Evolutionary conservation across 2,113 vertebrate species (phyloP), one percentile per base, ranked within the genome.

Genomic region (Misgurnus anguillicaudatus): DNA sequence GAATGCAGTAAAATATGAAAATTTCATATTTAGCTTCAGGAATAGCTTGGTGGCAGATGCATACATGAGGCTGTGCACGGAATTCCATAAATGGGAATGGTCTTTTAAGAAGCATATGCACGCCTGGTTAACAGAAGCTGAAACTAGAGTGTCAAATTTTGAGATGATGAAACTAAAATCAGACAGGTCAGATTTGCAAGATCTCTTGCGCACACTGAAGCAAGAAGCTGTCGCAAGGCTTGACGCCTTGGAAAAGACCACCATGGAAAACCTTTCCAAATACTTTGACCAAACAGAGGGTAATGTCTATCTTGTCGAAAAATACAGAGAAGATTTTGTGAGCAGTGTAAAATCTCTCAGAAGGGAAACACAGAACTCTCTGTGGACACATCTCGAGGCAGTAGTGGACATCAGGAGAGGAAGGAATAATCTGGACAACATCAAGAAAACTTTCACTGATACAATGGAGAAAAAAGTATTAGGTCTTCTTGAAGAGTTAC

Each of bases 11-110:
- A 91, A 90, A 42, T 87, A 89, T 77, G 89, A 92, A 80, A 90
- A 92, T 78, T 90, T 92, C 82, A 91, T 92, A 47, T 92, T 92
- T 73, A 91, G 87, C 69, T 92, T 91, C 77, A 88, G 87, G 63
- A 92, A 91, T 58, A 90, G 88, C n/a, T 71, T 90, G 0, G 90
- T 90, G 58, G 89, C 90, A 67, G 87, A 91, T 69, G 90, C 88
- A 5, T 90, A 90, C 81, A 88, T 86, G 74, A 86, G 24, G 19
- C 78, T 92, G 6, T 90, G 87, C 64, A 69, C 83, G 36, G 79
- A 92, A 57, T 88, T 68, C 74, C 83, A 88, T 67, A 84, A 84
- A 47, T 92, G 90, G 90, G 87, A 89, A 77, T 89, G 90, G 89
- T 78, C 77, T 13, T 87, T 87, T 53, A 88, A 68, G 81, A 88